Percentiles rank a stretch among this genome's conserved stretches.
Conservation (phyloP, 2,113 vertebrate species). For the Macrotus californicus region DNA sequence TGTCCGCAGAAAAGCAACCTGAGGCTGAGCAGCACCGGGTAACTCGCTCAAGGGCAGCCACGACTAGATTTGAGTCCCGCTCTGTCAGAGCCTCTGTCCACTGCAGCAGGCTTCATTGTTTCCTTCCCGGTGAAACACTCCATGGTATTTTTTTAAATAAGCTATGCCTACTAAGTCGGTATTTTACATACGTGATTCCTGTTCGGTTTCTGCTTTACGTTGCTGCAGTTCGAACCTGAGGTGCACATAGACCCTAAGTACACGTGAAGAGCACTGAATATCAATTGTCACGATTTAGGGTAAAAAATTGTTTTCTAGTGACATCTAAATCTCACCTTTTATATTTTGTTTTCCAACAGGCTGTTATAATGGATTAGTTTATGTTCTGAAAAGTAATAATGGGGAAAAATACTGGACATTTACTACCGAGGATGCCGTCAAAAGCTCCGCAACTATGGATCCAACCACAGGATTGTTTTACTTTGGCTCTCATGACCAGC, state of each 20-base stretch:
- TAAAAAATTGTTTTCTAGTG: conserved; percentile 7
- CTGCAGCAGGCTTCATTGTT: background rate
- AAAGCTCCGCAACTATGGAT: conserved; percentile 88
- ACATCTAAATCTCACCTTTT: conserved; percentile 5
- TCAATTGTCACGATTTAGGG: background rate
- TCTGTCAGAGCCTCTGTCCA: background rate
- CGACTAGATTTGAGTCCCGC: background rate
- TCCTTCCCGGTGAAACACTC: background rate
- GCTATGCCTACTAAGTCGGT: background rate
- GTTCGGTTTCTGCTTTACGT: background rate
- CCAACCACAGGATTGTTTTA: conserved; percentile 85
- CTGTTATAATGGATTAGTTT: conserved; percentile 90
- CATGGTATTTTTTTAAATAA: background rate
- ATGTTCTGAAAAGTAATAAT: conserved; percentile 82
- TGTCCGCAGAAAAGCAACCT: background rate
- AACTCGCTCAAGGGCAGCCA: background rate
- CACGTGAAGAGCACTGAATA: background rate
- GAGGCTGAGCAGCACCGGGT: background rate
- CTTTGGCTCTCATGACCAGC: conserved; percentile 92
- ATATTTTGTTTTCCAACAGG: conserved; percentile 77
- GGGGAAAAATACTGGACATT: conserved; percentile 90
- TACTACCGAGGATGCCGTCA: conserved; percentile 87
- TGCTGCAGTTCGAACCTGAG: background rate
- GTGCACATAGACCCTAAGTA: background rate
- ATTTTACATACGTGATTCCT: background rate